Evolutionary conservation across 2,888 invertebrate genomes (phyloP), one percentile per base, ranked within the genome.

Genomic region (Andrena bicolor): DNA sequence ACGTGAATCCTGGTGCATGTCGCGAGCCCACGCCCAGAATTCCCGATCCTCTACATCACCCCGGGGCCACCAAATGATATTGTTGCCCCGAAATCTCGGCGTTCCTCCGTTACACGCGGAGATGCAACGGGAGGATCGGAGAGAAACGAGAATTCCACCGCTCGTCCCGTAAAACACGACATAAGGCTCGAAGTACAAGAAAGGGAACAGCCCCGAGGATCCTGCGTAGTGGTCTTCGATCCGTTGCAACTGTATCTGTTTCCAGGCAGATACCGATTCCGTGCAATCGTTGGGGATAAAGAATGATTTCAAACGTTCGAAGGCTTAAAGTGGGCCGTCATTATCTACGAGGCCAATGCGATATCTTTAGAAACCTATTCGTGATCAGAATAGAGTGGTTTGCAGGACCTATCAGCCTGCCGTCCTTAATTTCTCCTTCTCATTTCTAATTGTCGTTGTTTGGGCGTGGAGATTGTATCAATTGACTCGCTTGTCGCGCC

Each of bases 1-100:
- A 88, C 89, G 90, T 79, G 88, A 91, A 89, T 89, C 90, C 76
- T 79, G 85, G 89, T 70, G 88, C 91, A 90, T 92, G 91, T 92
- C 82, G 86, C 85, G 83, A 80, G 87, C 91, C 92, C 92, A 92
- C 92, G 92, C 91, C 90, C 89, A 82, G 88, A 88, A 91, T 91
- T 88, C 90, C 76, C 89, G 88, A 90, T 90, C 91, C 88, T 87
- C 90, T 91, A 90, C 89, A 92, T 92, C 91, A 91, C 87, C 87
- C 86, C 70, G 73, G 56, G 72, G 76, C 83, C 75, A 76, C 84
- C 89, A 85, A 88, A 87, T 89, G 89, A 89, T 89, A 90, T 90
- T 90, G 90, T 90, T 89, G 87, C 82, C 86, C 86, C 86, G 86
- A 88, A 88, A 88, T 86, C 83, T 76, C 66, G 64, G 63, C 77